Percentiles rank a stretch among this genome's conserved stretches.
These are phyloP conservation scores for Capra hircus DNA, from an alignment of 2,113 vertebrate genomes.

Conservation along the genomic window DNA sequence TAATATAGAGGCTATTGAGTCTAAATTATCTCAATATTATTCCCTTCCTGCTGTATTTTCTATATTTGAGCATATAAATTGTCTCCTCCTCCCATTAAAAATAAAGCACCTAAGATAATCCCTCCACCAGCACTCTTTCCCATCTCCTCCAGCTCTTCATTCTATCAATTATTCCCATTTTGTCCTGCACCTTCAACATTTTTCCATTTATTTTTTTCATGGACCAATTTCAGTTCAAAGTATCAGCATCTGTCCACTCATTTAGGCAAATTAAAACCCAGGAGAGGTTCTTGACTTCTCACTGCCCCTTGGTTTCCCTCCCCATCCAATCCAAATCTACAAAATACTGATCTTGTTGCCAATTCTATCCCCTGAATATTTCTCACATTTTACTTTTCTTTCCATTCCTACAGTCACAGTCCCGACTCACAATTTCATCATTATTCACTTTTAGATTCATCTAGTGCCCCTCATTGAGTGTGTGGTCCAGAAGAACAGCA, in stretches of 20 bases:
- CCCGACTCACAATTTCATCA: not conserved
- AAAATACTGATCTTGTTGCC: not conserved
- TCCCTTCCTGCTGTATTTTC: not conserved
- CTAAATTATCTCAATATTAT: not conserved
- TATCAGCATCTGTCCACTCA: not conserved
- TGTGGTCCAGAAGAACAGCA: not conserved
- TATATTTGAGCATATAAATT: not conserved
- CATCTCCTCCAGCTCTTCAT: not conserved
- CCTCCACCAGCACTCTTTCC: not conserved
- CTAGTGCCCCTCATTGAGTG: not conserved
- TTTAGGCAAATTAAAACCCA: not conserved
- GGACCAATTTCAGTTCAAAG: not conserved
- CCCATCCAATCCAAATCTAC: not conserved
- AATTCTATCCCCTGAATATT: not conserved
- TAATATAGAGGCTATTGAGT: not conserved
- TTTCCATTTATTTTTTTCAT: not conserved
- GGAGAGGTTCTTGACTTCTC: not conserved
- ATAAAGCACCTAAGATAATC: not conserved
- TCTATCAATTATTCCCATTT: not conserved
- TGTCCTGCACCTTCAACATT: not conserved
- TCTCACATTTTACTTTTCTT: not conserved
- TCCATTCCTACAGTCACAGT: not conserved
- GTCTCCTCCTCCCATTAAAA: not conserved
- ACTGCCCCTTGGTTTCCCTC: not conserved
- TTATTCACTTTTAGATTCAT: not conserved